Percentiles rank a stretch among this genome's conserved stretches.
Evolutionary conservation across 2,888 invertebrate species (phyloP).

Genomic region (Nycteola revayana): DNA sequence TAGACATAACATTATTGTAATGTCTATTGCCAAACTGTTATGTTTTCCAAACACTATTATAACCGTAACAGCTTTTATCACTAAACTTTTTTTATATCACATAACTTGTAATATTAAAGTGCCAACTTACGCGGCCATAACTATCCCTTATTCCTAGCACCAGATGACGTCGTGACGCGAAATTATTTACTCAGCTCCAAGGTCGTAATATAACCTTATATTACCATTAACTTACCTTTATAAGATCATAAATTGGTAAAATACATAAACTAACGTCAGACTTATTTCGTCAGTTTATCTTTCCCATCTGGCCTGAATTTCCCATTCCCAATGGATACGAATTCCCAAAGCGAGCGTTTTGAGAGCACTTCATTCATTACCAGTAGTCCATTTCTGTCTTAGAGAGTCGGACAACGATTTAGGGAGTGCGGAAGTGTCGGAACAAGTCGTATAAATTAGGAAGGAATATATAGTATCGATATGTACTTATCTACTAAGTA

Average conservation of each 20-base stretch:
- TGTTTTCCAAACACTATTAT: neutral
- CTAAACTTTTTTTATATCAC: constrained; percentile 31
- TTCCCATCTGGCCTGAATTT: constrained; percentile 48
- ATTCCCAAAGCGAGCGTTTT: constrained; percentile 48
- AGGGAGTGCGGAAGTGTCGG: constrained; percentile 20
- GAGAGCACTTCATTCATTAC: constrained; percentile 56
- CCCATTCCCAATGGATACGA: constrained; percentile 35
- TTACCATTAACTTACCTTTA: constrained; percentile 34
- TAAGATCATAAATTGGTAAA: constrained; percentile 50
- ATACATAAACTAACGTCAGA: constrained; percentile 40
- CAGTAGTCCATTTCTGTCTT: constrained; percentile 44
- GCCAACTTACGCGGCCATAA: constrained; percentile 20
- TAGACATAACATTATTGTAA: no score
- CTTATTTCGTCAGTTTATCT: constrained; percentile 54
- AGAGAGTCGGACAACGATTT: constrained; percentile 28
- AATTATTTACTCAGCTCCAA: constrained; percentile 32
- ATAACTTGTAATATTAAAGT: constrained; percentile 30
- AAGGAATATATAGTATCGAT: no score
- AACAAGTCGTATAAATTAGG: no score
- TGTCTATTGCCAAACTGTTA: no score
- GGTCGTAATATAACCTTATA: constrained; percentile 30
- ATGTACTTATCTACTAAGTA: no score
- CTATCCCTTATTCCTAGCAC: constrained; percentile 14
- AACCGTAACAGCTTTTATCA: constrained; percentile 21
- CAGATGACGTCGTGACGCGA: constrained; percentile 18